Percentiles rank a stretch among this genome's conserved stretches.
Conservation (phyloP, 2,113 vertebrate genomes). For the Sphaerodactylus townsendi region DNA sequence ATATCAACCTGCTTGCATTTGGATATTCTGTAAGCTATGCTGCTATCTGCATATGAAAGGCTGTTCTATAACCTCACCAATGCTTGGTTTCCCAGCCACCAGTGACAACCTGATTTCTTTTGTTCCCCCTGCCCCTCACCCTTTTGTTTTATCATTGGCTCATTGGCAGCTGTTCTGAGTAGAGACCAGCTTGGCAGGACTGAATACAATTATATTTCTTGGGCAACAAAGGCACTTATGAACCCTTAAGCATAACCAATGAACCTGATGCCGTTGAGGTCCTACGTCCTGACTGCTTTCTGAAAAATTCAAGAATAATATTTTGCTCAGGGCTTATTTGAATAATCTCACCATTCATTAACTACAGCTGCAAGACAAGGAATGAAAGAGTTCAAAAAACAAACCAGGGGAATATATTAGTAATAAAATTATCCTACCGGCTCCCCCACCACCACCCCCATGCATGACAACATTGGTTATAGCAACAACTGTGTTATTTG, state of each 20-base stretch:
- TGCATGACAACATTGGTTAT: conserved; percentile 65
- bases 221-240: conserved; percentile 45
- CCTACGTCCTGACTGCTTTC: conserved; percentile 56
- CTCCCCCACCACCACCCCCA: conserved; percentile 43
- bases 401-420: conserved; percentile 78
- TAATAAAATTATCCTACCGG: conserved; percentile 73
- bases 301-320: conserved; percentile 64
- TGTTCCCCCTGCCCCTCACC: conserved; percentile 17
- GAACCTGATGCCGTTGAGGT: conserved; percentile 25
- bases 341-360: conserved; percentile 83
- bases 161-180: conserved; percentile 58
- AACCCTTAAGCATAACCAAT: conserved; percentile 45
- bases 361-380: conserved; percentile 78
- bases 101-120: conserved; percentile 52
- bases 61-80: conserved; percentile 32
- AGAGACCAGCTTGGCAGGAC: conserved; percentile 49
- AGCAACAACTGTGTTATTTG: conserved; percentile 66
- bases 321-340: conserved; percentile 73
- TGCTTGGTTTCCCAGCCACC: conserved; percentile 59
- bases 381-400: conserved; percentile 75
- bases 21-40: conserved; percentile 39
- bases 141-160: conserved; percentile 63
- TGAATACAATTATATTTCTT: conserved; percentile 55
- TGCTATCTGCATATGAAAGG: conserved; percentile 49
- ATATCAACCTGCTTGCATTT: conserved; percentile 26